Percentiles rank a stretch among this genome's conserved stretches.
Evolutionary conservation across 2,113 vertebrate species (phyloP).

Genomic region (Galeopterus variegatus): DNA sequence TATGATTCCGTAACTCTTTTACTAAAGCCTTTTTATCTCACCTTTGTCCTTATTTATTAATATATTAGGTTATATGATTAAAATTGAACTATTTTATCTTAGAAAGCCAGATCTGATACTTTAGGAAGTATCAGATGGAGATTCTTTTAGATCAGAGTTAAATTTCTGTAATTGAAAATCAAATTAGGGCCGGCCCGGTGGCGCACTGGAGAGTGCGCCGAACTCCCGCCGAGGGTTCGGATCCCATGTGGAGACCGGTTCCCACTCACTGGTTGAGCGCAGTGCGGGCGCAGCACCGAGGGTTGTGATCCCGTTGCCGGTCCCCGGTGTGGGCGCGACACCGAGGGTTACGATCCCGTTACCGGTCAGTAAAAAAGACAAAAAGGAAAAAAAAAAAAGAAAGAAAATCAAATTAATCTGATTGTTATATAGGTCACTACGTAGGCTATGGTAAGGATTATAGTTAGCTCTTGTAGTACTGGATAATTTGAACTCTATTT

Average conservation of each 20-base stretch:
- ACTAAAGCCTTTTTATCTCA: not conserved
- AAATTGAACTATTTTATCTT: not conserved
- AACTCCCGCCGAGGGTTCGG: no score
- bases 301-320: no score
- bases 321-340: no score
- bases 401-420: constrained; percentile 41
- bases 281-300: no score
- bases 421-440: not conserved
- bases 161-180: constrained; percentile 53
- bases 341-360: no score
- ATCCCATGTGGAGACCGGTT: no score
- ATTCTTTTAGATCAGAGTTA: constrained; percentile 28
- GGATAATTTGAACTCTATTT: constrained; percentile 43
- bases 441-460: not conserved
- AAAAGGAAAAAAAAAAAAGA: no score
- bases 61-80: constrained; percentile 20
- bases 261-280: no score
- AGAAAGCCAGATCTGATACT: not conserved
- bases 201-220: no score
- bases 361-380: no score
- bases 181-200: no score
- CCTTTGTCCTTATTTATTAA: not conserved
- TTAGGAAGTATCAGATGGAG: not conserved
- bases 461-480: constrained; percentile 18
- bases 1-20: not conserved